phyloP scores from a whole-genome alignment of 2,888 invertebrate genomes.

The Pheosia tremula region DNA sequence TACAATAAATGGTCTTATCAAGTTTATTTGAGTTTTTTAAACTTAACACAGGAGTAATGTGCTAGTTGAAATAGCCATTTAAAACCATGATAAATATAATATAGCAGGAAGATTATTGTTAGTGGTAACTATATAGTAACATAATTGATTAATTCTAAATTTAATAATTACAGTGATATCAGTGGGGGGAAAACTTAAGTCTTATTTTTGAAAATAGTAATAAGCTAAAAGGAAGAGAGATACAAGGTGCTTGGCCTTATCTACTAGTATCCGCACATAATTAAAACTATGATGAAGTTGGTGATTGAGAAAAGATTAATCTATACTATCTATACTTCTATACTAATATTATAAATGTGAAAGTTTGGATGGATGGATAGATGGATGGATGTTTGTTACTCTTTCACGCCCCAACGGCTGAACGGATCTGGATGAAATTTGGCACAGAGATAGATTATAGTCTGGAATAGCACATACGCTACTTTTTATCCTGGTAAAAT shows the following conservation, averaged over 20 bases:
- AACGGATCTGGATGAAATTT: no score
- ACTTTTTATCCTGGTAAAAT: no score
- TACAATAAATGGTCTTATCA: not conserved
- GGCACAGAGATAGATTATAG: no score
- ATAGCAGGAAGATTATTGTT: conserved; percentile 30
- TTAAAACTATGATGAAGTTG: no score
- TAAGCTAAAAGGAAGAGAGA: conserved; percentile 16
- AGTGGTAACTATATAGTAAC: conserved; percentile 47
- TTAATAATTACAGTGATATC: conserved; percentile 13
- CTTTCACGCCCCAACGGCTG: no score
- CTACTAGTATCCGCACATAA: not conserved
- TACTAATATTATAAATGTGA: no score
- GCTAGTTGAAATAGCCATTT: conserved; percentile 9
- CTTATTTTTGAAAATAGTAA: conserved; percentile 19
- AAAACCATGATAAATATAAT: conserved; percentile 15
- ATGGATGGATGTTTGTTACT: no score
- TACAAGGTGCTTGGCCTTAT: conserved; percentile 10
- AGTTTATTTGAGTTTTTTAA: not conserved
- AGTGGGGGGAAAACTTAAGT: conserved; percentile 17
- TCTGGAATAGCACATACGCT: no score
- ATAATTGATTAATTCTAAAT: conserved; percentile 21
- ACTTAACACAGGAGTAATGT: not conserved
- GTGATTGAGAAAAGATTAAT: no score
- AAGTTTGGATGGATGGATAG: no score
- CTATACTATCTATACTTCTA: no score